Base-by-base conservation (phyloP, 1,140 invertebrate species). In the Harlomillsia oculata region DNA sequence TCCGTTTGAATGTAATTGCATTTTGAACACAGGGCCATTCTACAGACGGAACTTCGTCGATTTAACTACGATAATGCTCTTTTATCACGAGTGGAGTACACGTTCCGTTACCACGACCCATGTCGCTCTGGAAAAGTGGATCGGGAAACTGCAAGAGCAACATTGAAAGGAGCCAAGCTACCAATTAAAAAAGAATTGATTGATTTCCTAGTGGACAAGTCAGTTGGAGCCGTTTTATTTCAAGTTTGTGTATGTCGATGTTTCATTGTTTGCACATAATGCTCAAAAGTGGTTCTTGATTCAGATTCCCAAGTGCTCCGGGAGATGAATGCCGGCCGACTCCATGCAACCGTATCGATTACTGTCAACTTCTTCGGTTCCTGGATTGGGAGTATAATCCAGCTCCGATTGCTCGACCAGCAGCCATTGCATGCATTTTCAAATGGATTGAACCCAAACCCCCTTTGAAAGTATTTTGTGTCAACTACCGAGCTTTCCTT, bases 401-500 rank as follows among this genome's bases (percentile, higher is more conserved):
- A 1, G 61, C 58, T 11, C 58, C 64, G 8, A 44, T 61, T 23
- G 51, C 62, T 0, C 60, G 60, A 56, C 64, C 64, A 13, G 49
- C 64, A 28, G 61, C 61, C 11, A 54, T 58, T 55, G 46, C 59
- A 56, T 34, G 46, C 60, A 1, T 46, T n/a, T n/a, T 65, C 56
- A 60, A 62, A 41, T 61, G 48, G 51, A 43, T 65, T 20, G 55
- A 62, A n/a, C 63, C 63, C 1, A 54, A 59, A 41, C 63, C 63
- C n/a, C 63, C 63, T 13, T n/a, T 62, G 39, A 59, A 65, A 34
- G 45, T 65, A 21, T 43, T 65, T 21, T 65, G 59, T 30, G 59
- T 65, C 41, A 65, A 65, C 30, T 65, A 65, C 21, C 53, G 59
- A n/a, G 56, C 59, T n/a, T 56, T 65, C 28, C 40, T 65, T 20